These are phyloP conservation scores for Hoplostethus mediterraneus DNA, from an alignment of 2,797 vertebrate species.

Conservation along the genomic window DNA sequence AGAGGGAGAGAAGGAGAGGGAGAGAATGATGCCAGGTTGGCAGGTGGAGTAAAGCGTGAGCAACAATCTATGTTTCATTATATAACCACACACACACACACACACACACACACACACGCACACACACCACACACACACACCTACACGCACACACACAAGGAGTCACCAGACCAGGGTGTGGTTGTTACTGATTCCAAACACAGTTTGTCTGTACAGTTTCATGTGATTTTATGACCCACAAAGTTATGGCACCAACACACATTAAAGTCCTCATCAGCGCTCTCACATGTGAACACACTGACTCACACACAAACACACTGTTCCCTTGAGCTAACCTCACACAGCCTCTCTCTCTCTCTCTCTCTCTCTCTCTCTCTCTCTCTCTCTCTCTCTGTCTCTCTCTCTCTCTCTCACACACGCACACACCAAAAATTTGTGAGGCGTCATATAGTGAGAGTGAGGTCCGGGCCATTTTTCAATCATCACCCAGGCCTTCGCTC, in stretches of 20 bases:
- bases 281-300: conserved; percentile 23
- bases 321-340: background rate
- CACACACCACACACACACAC: conserved; percentile 18
- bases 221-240: conserved; percentile 32
- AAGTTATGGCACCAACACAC: conserved; percentile 35
- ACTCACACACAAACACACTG: conserved; percentile 6
- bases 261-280: conserved; percentile 16
- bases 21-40: conserved; percentile 65
- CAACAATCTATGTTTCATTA: conserved; percentile 50
- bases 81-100: conserved; percentile 43
- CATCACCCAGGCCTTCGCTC: conserved; percentile 54
- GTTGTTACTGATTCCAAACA: conserved; percentile 48
- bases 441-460: conserved; percentile 26
- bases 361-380: background rate
- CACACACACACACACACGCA: conserved; percentile 8
- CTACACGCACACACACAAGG: conserved; percentile 28
- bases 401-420: background rate
- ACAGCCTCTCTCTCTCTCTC: background rate
- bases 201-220: conserved; percentile 20
- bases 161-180: conserved; percentile 48
- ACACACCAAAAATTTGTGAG: conserved; percentile 19
- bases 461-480: conserved; percentile 49
- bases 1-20: conserved; percentile 36
- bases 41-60: conserved; percentile 67
- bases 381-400: background rate